Conservation (phyloP, 1,140 invertebrate species). For the Hylyphantes graminicola region DNA sequence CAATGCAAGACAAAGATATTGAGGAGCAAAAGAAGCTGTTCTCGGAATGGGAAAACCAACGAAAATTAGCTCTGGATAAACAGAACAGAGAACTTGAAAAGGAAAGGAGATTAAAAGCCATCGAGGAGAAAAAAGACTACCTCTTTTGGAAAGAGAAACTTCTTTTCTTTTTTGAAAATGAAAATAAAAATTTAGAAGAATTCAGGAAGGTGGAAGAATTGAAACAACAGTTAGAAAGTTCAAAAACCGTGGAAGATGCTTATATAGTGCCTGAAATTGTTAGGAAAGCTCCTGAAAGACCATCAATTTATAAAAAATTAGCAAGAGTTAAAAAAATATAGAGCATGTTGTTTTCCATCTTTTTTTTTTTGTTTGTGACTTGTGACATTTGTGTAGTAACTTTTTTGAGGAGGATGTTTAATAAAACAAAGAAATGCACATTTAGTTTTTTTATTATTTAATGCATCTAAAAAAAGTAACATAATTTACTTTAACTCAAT, state of each 20-base stretch:
- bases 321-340: conserved; percentile 38
- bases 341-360: neutral
- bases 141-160: conserved; percentile 51
- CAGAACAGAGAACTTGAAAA: conserved; percentile 35
- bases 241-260: neutral
- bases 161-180: conserved; percentile 53
- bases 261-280: conserved; percentile 38
- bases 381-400: too few species aligned
- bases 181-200: conserved; percentile 44
- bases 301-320: conserved; percentile 10
- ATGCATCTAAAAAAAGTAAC: too few species aligned
- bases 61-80: conserved; percentile 13
- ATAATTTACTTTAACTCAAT: too few species aligned
- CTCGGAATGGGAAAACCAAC: conserved; percentile 23
- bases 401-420: too few species aligned
- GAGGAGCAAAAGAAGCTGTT: conserved; percentile 14
- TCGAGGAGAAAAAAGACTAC: conserved; percentile 44
- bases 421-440: too few species aligned
- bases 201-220: conserved; percentile 15
- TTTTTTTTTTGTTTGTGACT: too few species aligned
- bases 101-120: conserved; percentile 38
- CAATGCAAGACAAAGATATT: conserved; percentile 18
- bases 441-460: too few species aligned
- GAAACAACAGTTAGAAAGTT: neutral
- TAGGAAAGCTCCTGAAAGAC: conserved; percentile 11